Conservation (phyloP, 2,113 vertebrate species). For the Aplodontia rufa region DNA sequence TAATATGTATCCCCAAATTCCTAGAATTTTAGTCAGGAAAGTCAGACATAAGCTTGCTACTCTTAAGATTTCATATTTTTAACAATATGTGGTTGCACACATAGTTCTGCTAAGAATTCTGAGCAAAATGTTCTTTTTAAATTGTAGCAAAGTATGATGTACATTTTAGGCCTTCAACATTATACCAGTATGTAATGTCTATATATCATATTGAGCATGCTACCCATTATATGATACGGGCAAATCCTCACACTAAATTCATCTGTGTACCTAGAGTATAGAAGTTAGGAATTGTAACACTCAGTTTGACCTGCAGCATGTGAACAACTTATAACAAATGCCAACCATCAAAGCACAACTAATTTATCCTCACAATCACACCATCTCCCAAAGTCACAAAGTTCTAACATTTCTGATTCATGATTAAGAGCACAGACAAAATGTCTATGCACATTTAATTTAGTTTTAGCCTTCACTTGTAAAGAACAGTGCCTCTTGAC, state of each 20-base stretch:
- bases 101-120: neutral
- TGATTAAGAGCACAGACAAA: neutral
- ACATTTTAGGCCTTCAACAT: neutral
- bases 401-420: neutral
- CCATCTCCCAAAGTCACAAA: neutral
- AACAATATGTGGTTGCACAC: neutral
- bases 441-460: neutral
- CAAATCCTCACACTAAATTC: neutral
- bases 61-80: neutral
- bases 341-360: slow-evolving; percentile 12
- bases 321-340: slow-evolving; percentile 3
- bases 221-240: neutral
- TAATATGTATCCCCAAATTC: neutral
- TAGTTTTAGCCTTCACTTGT: neutral
- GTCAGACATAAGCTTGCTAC: neutral
- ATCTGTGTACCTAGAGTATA: neutral
- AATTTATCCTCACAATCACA: slow-evolving; percentile 31
- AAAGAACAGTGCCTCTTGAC: neutral
- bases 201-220: neutral
- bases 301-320: neutral
- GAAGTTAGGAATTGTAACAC: neutral
- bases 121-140: neutral
- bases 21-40: too few species aligned
- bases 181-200: neutral
- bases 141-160: neutral